Base-by-base conservation (phyloP, 2,797 vertebrate genomes). In the Crossoptilon crossoptilon region DNA sequence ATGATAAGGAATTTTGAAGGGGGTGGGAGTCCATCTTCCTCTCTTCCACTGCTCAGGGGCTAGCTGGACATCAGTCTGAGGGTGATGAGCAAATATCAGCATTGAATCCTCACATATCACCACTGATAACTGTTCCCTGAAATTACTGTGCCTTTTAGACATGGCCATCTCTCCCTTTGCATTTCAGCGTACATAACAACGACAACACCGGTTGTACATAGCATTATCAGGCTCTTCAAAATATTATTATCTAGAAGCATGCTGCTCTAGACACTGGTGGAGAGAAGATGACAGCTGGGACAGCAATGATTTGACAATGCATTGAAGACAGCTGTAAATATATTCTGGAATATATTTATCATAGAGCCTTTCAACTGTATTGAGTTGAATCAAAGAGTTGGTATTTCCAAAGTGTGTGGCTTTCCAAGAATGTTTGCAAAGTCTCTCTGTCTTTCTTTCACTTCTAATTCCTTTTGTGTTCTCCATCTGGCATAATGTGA, bases 221-320 rank as follows among this genome's bases (percentile, higher is more conserved):
- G 5, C 49, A 46, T 62, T 78, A 58, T 11, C 3, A 14, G 1
- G 4, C 74, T 71, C 26, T 80, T 80, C 22, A 53, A 14, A 77
- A 56, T 27, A 24, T 12, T 4, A 2, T 2, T 1, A 2, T 14
- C 19, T 67, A 60, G 31, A 51, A 44, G 5, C 5, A 13, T 4
- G 8, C 6, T 64, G 27, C 15, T 44, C 16, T 33, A 68, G 49
- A 68, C 27, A 49, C 10, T 59, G 14, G 17, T 37, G 10, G 17
- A 74, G 53, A 72, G 8, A 83, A 80, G 43, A 26, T 19, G 58
- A 5, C 12, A 35, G 19, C 27, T 77, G 49, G 11, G 37, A n/a
- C 8, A 87, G 46, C 29, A 35, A 35, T 26, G 37, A 46, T 8
- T 9, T 1, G 0, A 6, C 41, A 77, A n/a, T 33, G 48, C 78